Conservation (phyloP, 2,113 vertebrate species). For the Meleagris gallopavo region DNA sequence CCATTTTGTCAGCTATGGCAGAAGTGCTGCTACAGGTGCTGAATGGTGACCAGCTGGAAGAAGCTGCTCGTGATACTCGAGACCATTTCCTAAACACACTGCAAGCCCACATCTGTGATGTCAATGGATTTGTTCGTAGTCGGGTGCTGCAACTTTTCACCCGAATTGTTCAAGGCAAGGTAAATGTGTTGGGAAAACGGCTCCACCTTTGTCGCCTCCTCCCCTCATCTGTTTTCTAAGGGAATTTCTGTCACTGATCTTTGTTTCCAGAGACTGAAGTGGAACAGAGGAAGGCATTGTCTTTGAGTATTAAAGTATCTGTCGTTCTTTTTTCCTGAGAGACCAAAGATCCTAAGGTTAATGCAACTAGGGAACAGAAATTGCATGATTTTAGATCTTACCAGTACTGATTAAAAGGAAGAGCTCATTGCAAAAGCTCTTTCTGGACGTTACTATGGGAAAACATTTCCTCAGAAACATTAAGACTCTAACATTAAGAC, state of each 20-base stretch:
- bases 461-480: not conserved
- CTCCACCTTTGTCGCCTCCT: rapidly evolving
- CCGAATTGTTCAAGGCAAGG: conserved; percentile 90
- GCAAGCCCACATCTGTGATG: conserved; percentile 89
- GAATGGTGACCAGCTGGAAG: conserved; percentile 87
- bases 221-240: not conserved
- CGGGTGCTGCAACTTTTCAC: conserved; percentile 91
- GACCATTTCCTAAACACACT: conserved; percentile 90
- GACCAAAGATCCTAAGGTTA: not conserved
- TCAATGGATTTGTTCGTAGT: conserved; percentile 87
- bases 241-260: not conserved
- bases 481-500: not conserved
- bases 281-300: not conserved
- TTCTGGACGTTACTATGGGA: not conserved
- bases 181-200: not conserved
- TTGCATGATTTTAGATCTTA: not conserved
- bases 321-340: not conserved
- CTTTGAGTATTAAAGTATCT: not conserved
- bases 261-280: not conserved
- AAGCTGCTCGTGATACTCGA: conserved; percentile 83
- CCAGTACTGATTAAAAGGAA: not conserved
- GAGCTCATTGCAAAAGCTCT: not conserved
- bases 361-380: not conserved
- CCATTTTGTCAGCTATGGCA: conserved; percentile 87
- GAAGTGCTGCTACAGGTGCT: conserved; percentile 88